These are phyloP conservation scores for Conops quadrifasciatus DNA, from an alignment of 2,888 invertebrate species.

Conservation along the genomic window DNA sequence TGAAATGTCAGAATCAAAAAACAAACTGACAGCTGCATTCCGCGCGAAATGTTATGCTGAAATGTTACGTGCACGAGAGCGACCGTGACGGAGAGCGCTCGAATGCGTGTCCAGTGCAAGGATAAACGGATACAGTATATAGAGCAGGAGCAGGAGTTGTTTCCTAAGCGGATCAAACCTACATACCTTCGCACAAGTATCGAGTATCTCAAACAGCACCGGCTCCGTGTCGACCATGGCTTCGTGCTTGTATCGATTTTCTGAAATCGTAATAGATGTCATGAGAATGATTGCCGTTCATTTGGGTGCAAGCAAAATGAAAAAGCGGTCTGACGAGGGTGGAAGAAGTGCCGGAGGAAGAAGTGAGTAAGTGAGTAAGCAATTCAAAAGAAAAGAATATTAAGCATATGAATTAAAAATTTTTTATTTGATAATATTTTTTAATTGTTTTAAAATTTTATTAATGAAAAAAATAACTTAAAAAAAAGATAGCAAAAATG, in stretches of 20 bases:
- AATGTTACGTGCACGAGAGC: background rate
- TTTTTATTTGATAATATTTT: no score
- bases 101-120: slow-evolving; percentile 6
- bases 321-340: background rate
- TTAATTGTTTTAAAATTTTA: no score
- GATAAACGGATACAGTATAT: background rate
- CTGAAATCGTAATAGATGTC: slow-evolving; percentile 68
- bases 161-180: slow-evolving; percentile 33
- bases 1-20: background rate
- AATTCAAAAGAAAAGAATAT: background rate
- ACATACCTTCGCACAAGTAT: slow-evolving; percentile 80
- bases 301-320: background rate
- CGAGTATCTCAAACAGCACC: slow-evolving; percentile 88
- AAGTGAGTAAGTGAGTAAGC: background rate
- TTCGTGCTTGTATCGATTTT: slow-evolving; percentile 90
- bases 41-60: background rate
- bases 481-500: background rate
- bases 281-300: background rate
- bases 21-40: background rate
- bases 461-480: background rate
- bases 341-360: background rate
- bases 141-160: background rate
- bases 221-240: slow-evolving; percentile 88
- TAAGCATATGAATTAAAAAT: background rate
- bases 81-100: background rate